phyloP scores from a whole-genome alignment of 2,888 invertebrate genomes.

The Fissipunctia ypsillon region DNA sequence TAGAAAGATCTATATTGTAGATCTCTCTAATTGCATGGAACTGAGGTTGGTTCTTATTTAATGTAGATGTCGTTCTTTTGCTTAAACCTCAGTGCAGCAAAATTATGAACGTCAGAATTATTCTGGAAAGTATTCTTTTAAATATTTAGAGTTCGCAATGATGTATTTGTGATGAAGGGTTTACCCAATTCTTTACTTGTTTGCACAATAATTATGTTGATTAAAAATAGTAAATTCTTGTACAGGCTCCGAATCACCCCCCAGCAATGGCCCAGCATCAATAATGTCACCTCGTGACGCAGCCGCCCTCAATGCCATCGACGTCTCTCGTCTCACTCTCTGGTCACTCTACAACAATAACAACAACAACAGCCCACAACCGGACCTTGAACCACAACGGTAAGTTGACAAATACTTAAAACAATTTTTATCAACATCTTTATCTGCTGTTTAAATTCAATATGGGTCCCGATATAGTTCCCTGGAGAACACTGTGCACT shows the following conservation, averaged over 20 bases:
- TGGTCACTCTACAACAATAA: slow-evolving; percentile 96
- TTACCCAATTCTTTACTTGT: neutral
- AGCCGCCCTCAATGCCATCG: slow-evolving; percentile 92
- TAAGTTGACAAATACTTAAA: slow-evolving; percentile 65
- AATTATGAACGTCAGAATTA: neutral
- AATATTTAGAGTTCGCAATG: neutral
- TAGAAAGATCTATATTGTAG: too few species aligned
- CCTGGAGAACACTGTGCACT: slow-evolving; percentile 1
- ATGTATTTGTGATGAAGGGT: neutral
- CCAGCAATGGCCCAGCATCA: slow-evolving; percentile 85
- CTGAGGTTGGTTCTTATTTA: neutral
- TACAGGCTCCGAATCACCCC: slow-evolving; percentile 85
- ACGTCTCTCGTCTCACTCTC: slow-evolving; percentile 94
- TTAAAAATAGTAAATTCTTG: slow-evolving; percentile 1
- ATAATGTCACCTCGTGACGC: slow-evolving; percentile 89
- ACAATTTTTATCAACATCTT: neutral
- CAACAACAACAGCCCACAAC: slow-evolving; percentile 91
- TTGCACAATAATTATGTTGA: neutral
- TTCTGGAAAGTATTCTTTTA: neutral
- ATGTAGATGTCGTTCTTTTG: neutral
- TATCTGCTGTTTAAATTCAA: neutral
- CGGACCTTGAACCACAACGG: slow-evolving; percentile 88
- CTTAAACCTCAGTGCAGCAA: neutral
- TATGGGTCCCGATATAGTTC: slow-evolving; percentile 8
- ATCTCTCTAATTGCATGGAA: neutral